Evolutionary conservation across 2,113 vertebrate species (phyloP).

Genomic region (Noturus placidus): DNA sequence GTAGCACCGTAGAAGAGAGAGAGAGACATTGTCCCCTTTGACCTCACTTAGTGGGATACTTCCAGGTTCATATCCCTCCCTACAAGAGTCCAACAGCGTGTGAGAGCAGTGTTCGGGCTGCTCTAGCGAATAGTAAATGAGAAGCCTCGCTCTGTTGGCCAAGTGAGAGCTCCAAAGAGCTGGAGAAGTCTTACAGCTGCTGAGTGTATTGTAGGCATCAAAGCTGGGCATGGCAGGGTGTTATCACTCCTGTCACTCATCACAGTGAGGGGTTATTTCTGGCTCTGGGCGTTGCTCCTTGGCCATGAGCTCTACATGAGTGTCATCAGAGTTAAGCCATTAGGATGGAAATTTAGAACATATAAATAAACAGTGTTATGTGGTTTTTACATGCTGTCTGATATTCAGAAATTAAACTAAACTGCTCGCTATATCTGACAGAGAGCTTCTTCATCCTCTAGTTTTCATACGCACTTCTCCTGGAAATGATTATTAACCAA

Average conservation of each 20-base stretch:
- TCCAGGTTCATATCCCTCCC: constrained; percentile 40
- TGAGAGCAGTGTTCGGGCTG: constrained; percentile 17
- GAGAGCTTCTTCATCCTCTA: background rate
- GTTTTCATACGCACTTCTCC: background rate
- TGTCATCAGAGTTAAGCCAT: constrained; percentile 12
- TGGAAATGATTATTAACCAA: background rate
- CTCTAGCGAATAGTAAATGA: constrained; percentile 25
- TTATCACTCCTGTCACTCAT: constrained; percentile 46
- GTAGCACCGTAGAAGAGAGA: constrained; percentile 21
- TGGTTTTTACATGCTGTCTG: background rate
- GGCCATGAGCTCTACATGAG: constrained; percentile 25
- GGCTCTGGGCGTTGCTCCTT: constrained; percentile 20
- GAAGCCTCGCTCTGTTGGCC: constrained; percentile 35
- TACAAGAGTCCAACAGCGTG: constrained; percentile 13
- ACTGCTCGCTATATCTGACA: background rate
- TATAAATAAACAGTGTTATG: constrained; percentile 27
- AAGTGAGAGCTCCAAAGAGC: constrained; percentile 31
- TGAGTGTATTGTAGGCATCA: constrained; percentile 37
- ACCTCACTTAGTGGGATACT: constrained; percentile 39
- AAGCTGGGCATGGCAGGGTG: constrained; percentile 42
- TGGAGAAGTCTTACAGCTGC: constrained; percentile 37
- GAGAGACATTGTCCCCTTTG: constrained; percentile 44
- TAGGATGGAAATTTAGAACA: constrained; percentile 8
- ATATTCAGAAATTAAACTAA: background rate
- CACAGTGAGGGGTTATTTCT: constrained; percentile 28